A percentile compares a stretch with the other conserved stretches of the same genome.
phyloP scores from a whole-genome alignment of 2,888 invertebrate species.

The Idaea biselata region DNA sequence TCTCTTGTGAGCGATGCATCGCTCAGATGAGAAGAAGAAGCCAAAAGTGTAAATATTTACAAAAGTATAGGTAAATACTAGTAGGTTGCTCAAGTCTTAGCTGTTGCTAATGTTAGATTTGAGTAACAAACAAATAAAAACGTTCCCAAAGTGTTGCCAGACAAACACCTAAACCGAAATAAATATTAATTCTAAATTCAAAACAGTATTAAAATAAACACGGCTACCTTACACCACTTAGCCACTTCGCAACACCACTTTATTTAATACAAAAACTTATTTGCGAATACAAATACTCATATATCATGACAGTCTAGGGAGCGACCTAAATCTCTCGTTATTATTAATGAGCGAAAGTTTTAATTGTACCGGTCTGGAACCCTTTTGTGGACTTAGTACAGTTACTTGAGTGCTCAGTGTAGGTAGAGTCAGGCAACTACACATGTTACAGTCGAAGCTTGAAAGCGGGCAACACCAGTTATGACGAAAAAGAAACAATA shows the following conservation, averaged over 20 bases:
- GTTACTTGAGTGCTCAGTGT: slow-evolving; percentile 1
- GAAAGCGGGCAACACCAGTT: too few relatives aligned
- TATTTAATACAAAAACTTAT: slow-evolving; percentile 36
- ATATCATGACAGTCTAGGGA: slow-evolving; percentile 33
- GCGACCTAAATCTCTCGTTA: slow-evolving; percentile 59
- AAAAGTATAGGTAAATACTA: background rate
- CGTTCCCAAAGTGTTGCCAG: background rate
- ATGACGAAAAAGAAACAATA: too few relatives aligned
- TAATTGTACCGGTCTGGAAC: slow-evolving; percentile 51
- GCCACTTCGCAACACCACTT: slow-evolving; percentile 17
- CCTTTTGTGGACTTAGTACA: slow-evolving; percentile 28
- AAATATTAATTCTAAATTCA: background rate
- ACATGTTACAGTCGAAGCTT: background rate
- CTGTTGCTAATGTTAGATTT: background rate
- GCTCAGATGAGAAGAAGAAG: too few relatives aligned
- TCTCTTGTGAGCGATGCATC: too few relatives aligned
- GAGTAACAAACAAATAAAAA: too few relatives aligned
- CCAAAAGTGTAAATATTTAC: background rate
- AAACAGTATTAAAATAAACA: slow-evolving; percentile 2
- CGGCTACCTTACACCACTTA: slow-evolving; percentile 2
- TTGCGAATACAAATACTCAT: slow-evolving; percentile 32
- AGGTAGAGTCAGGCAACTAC: background rate
- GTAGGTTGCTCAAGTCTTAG: background rate
- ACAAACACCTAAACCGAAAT: background rate
- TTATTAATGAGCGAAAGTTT: slow-evolving; percentile 68